Evolutionary conservation across 2,797 vertebrate species (phyloP).

Genomic region (Stomatorhinus walkeri): DNA sequence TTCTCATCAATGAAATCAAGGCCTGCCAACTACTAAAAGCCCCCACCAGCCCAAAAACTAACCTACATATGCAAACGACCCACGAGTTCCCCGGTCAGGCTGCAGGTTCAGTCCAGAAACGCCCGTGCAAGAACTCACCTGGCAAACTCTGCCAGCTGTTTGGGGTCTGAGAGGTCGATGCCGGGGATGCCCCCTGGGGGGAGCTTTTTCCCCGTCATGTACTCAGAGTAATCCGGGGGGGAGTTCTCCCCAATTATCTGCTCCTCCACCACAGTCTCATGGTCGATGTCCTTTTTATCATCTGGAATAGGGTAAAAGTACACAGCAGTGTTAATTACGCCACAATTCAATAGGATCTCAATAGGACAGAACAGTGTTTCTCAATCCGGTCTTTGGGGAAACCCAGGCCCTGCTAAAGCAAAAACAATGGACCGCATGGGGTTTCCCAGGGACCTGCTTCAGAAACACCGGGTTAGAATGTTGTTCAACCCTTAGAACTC

Average conservation of each 20-base stretch:
- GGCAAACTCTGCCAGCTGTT: constrained; percentile 95
- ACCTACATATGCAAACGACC: not conserved
- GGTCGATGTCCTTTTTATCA: constrained; percentile 98
- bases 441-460: not conserved
- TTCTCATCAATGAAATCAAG: not conserved
- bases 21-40: not conserved
- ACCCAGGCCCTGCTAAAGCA: not conserved
- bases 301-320: constrained; percentile 62
- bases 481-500: not conserved
- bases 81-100: not conserved
- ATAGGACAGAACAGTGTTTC: not conserved
- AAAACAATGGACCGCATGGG: not conserved
- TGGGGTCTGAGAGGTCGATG: constrained; percentile 94
- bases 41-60: not conserved
- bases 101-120: not conserved
- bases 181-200: constrained; percentile 95
- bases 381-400: not conserved
- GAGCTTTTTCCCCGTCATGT: constrained; percentile 98
- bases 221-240: constrained; percentile 94
- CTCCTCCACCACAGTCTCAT: constrained; percentile 95
- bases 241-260: constrained; percentile 94
- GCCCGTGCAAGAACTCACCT: constrained; percentile 63
- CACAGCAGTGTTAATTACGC: not conserved
- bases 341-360: not conserved
- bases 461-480: not conserved